Percentiles rank a stretch among this genome's conserved stretches.
These are phyloP conservation scores for Gracilinanus agilis DNA, from an alignment of 2,113 vertebrate species.

Conservation along the genomic window DNA sequence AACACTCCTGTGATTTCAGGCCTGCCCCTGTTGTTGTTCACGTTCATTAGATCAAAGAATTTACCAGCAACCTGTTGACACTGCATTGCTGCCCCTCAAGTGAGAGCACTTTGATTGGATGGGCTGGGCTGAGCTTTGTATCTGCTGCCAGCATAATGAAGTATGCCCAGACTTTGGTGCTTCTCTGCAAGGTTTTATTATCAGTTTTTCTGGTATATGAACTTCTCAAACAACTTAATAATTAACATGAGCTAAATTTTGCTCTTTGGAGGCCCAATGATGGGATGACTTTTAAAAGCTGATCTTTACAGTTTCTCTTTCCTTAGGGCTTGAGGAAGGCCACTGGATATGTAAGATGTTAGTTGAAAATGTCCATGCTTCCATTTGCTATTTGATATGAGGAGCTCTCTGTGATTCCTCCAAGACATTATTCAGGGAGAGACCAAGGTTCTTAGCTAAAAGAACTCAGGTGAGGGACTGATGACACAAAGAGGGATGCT, in stretches of 20 bases:
- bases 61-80: not conserved
- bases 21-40: not conserved
- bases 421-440: not conserved
- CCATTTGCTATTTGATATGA: slow-evolving; percentile 10
- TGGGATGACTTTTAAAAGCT: slow-evolving; percentile 59
- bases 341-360: not conserved
- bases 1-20: not conserved
- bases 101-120: not conserved
- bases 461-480: not conserved
- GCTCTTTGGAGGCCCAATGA: not conserved
- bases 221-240: slow-evolving; percentile 75
- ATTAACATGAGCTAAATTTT: slow-evolving; percentile 53
- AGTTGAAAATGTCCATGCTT: slow-evolving; percentile 33
- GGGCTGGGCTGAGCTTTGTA: not conserved
- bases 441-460: slow-evolving; percentile 38
- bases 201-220: slow-evolving; percentile 71
- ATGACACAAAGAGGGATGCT: not conserved
- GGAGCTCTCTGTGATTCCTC: not conserved
- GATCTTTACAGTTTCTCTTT: slow-evolving; percentile 28
- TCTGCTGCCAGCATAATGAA: not conserved
- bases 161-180: not conserved
- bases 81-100: not conserved
- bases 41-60: slow-evolving; percentile 5
- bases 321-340: slow-evolving; percentile 47
- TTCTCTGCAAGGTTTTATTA: slow-evolving; percentile 52